Evolutionary conservation across 2,888 invertebrate species (phyloP).

Genomic region (Lithophane leautieri): DNA sequence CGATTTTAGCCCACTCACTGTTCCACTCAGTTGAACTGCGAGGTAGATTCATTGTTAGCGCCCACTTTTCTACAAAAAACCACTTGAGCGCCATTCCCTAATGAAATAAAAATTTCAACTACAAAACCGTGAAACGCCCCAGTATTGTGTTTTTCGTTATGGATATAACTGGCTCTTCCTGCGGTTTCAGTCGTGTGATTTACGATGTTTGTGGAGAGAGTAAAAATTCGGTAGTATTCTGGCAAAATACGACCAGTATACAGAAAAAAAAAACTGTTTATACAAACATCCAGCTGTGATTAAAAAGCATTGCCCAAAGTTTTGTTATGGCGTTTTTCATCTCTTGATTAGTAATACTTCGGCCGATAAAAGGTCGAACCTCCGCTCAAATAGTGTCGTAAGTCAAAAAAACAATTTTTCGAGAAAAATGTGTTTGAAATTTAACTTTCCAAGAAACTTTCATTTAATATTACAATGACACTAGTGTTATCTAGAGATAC

Average conservation of each 20-base stretch:
- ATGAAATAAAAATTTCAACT: conserved; percentile 66
- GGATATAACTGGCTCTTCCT: conserved; percentile 55
- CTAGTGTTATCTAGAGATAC: no score
- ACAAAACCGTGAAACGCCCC: conserved; percentile 51
- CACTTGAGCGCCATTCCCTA: conserved; percentile 56
- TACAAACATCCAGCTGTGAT: not conserved
- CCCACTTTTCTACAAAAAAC: conserved; percentile 57
- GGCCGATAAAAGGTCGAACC: not conserved
- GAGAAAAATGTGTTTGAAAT: no score
- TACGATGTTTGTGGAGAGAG: conserved; percentile 56
- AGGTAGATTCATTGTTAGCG: conserved; percentile 60
- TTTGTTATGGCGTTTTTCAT: not conserved
- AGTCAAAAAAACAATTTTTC: no score
- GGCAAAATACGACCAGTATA: conserved; percentile 30
- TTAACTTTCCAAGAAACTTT: no score
- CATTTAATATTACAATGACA: no score
- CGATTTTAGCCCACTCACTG: conserved; percentile 56
- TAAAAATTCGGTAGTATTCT: conserved; percentile 51
- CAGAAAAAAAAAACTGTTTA: conserved; percentile 10
- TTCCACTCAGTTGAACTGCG: conserved; percentile 42
- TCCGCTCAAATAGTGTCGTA: no score
- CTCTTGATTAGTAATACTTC: not conserved
- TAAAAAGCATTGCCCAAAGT: not conserved
- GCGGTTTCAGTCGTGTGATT: conserved; percentile 58
- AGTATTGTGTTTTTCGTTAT: conserved; percentile 60